phyloP scores from a whole-genome alignment of 2,113 vertebrate genomes.

The Pleuronectes platessa region DNA sequence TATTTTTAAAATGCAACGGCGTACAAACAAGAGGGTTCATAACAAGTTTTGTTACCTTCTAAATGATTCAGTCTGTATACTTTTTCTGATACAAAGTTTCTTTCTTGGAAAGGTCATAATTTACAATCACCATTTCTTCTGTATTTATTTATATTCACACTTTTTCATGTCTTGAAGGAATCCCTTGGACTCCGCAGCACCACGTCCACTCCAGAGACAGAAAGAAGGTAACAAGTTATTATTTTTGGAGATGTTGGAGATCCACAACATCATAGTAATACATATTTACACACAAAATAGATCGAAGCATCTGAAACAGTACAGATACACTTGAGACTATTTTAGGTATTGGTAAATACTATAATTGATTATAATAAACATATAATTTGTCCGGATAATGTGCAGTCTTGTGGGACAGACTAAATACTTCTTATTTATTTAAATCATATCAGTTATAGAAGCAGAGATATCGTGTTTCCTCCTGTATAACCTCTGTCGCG shows the following conservation, averaged over 20 bases:
- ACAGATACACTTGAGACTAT: neutral
- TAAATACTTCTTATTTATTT: neutral
- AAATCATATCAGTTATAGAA: neutral
- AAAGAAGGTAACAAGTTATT: conserved; percentile 87
- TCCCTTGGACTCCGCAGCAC: conserved; percentile 90
- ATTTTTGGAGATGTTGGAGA: neutral
- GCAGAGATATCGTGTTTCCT: conserved; percentile 2
- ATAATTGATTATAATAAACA: neutral
- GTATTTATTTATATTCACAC: neutral
- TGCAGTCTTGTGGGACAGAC: neutral
- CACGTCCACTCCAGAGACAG: conserved; percentile 89
- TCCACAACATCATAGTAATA: neutral
- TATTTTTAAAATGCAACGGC: conserved; percentile 1
- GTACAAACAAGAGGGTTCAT: no score
- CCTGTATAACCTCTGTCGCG: neutral
- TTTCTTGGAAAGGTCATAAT: neutral
- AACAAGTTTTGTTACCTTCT: neutral
- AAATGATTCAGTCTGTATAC: neutral
- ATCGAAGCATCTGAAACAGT: neutral
- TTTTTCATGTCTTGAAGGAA: conserved; percentile 81
- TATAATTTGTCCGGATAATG: neutral
- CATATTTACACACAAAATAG: neutral
- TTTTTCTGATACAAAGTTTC: neutral
- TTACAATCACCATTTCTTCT: neutral
- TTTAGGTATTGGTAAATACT: neutral